Conservation (phyloP, 1,140 invertebrate genomes). For the Pomacea maculata region DNA sequence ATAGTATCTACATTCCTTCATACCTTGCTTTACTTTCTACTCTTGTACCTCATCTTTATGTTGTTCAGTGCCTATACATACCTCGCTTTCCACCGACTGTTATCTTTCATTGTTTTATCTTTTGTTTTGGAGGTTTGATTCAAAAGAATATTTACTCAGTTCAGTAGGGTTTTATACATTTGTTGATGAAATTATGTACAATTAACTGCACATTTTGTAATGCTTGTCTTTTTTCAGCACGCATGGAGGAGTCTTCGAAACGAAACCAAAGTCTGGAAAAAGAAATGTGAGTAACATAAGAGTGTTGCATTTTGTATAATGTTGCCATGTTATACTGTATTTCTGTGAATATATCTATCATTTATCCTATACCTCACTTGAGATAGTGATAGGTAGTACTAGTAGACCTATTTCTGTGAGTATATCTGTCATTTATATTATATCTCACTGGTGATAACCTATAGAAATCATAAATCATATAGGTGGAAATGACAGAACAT, state of each 20-base stretch:
- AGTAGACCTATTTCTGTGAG: too few species aligned
- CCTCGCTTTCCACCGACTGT: too few species aligned
- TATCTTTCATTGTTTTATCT: not conserved
- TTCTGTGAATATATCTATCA: not conserved
- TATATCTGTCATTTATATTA: too few species aligned
- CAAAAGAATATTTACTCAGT: not conserved
- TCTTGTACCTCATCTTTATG: too few species aligned
- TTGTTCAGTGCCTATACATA: too few species aligned
- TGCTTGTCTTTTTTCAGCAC: constrained; percentile 5
- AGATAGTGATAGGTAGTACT: not conserved
- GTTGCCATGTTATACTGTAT: not conserved
- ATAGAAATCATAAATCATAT: not conserved
- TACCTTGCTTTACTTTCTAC: too few species aligned
- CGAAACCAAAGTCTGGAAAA: not conserved
- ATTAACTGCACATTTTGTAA: not conserved
- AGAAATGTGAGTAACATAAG: not conserved
- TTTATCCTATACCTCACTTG: not conserved
- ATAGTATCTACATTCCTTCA: too few species aligned
- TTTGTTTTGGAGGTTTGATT: not conserved
- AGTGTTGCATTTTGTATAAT: not conserved
- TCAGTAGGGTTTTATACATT: too few species aligned
- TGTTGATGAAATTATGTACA: not conserved
- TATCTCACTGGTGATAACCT: too few species aligned
- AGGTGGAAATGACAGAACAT: too few species aligned
- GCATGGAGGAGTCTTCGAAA: not conserved